phyloP scores from a whole-genome alignment of 2,888 invertebrate species.

The Phasia obesa region DNA sequence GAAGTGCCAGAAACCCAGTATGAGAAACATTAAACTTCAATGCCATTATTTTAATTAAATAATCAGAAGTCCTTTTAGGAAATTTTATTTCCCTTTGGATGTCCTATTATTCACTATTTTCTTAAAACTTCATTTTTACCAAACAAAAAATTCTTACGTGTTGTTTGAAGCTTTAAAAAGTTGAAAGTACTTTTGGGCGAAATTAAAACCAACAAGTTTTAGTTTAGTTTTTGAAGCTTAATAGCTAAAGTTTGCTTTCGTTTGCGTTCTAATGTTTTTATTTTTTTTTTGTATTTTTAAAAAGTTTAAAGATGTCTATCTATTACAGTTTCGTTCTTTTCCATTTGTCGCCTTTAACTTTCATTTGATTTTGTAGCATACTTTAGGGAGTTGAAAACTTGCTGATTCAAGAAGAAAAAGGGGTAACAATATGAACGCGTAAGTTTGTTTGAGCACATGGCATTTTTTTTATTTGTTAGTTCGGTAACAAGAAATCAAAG shows the following conservation, averaged over 20 bases:
- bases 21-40: too few relatives aligned
- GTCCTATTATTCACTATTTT: background rate
- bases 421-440: conserved; percentile 39
- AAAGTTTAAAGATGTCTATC: conserved; percentile 51
- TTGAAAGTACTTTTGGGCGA: conserved; percentile 45
- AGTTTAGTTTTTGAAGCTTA: conserved; percentile 45
- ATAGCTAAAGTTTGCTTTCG: conserved; percentile 55
- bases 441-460: conserved; percentile 17
- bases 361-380: conserved; percentile 23
- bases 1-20: background rate
- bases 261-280: conserved; percentile 13
- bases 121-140: conserved; percentile 9
- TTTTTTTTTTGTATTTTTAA: background rate
- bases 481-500: conserved; percentile 63
- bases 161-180: conserved; percentile 15
- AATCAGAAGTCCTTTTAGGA: too few relatives aligned
- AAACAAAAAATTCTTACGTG: background rate
- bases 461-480: background rate
- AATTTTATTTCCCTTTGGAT: too few relatives aligned
- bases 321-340: conserved; percentile 8
- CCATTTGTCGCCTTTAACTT: conserved; percentile 14
- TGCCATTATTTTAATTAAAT: too few relatives aligned
- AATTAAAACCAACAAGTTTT: background rate
- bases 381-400: conserved; percentile 39
- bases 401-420: conserved; percentile 4